Base-by-base conservation (phyloP, 2,888 invertebrate genomes). In the Pammene aurita region DNA sequence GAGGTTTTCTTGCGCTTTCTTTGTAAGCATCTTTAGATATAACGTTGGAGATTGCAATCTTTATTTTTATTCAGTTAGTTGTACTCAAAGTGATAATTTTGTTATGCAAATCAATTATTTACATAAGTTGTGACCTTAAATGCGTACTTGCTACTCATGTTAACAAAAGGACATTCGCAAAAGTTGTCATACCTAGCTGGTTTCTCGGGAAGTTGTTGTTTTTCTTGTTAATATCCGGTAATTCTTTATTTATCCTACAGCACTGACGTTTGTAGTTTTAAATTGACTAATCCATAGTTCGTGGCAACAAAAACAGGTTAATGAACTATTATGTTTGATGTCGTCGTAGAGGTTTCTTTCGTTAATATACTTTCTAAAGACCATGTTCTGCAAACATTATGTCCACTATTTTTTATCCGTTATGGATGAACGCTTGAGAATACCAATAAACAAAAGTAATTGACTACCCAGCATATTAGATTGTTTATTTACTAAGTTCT, bases 41-140 rank as follows among this genome's bases (percentile, higher is more conserved):
- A n/a, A 74, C 72, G 68, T 63, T 67, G 5, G 63, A 71, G 70
- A 66, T 67, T 46, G 64, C 64, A 72, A 72, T 71, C 58, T 65
- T 44, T 52, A 48, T 42, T 66, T 50, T 74, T 67, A 58, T 69
- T 72, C 66, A 58, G 69, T 65, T 57, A 71, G 14, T 71, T 38
- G 50, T 65, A 56, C 50, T 50, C 50, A 50, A 46, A 48, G 64
- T 41, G 41, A 16, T 57, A 41, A 56, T 50, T 26, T 42, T 7
- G 14, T 68, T 52, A 57, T 65, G 38, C 14, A 61, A 66, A 56
- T 34, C 11, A 7, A 16, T 50, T 67, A 82, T 81, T 78, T 81
- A 80, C 78, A 77, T 80, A 81, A 74, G 80, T 78, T 77, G 74
- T 85, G 86, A 87, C 86, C 84, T 86, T 84, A 84, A 73, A 76